Evolutionary conservation across 2,113 vertebrate genomes (phyloP).

Genomic region (Pipra filicauda): DNA sequence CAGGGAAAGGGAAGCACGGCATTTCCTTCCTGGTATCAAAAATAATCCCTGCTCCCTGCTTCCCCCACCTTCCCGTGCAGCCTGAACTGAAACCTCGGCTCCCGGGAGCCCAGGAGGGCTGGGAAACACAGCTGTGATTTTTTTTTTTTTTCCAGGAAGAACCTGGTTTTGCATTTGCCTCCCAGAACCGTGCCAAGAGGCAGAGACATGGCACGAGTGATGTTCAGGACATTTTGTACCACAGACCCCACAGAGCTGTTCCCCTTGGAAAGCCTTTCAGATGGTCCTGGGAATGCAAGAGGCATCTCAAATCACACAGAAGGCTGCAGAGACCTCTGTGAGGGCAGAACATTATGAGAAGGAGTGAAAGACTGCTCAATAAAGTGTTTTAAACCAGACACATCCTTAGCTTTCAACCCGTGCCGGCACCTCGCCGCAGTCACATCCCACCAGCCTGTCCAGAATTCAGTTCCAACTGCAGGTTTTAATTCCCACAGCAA

Average conservation of each 20-base stretch:
- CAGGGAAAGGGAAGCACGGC: background rate
- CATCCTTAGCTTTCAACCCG: background rate
- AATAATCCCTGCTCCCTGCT: background rate
- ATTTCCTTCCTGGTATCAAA: background rate
- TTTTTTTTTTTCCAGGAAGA: background rate
- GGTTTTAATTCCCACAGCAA: background rate
- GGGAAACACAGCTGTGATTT: background rate
- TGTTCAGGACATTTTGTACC: background rate
- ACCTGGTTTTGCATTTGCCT: background rate
- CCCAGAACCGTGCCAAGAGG: background rate
- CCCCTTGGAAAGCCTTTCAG: background rate
- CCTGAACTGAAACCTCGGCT: background rate
- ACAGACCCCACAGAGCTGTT: background rate
- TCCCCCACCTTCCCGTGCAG: background rate
- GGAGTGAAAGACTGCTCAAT: background rate
- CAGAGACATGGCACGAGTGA: background rate
- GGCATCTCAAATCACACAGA: background rate
- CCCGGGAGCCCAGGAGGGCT: background rate
- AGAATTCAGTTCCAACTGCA: fast-evolving
- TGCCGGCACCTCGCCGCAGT: background rate
- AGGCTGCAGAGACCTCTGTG: background rate
- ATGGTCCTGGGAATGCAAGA: background rate
- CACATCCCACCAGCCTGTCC: background rate
- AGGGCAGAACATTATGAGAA: background rate
- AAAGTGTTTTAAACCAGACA: background rate